Conservation (phyloP, 2,888 invertebrate genomes). For the Amphipyra tragopoginis region DNA sequence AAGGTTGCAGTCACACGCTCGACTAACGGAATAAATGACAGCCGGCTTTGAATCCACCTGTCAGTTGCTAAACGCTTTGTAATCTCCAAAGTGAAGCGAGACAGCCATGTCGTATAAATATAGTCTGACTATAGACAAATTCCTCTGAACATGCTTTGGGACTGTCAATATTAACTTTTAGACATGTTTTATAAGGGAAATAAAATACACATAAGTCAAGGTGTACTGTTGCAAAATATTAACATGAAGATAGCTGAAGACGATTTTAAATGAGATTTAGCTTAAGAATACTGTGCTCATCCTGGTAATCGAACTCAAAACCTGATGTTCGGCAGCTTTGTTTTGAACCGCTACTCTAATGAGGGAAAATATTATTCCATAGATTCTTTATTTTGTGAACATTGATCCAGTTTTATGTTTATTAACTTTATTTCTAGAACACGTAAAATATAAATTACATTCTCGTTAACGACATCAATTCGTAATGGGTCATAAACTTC, state of each 20-base stretch:
- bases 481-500: conserved; percentile 35
- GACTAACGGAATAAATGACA: conserved; percentile 25
- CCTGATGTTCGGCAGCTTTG: no score
- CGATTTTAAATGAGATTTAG: no score
- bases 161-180: conserved; percentile 12
- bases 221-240: no score
- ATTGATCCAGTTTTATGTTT: conserved; percentile 18
- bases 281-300: no score
- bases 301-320: no score
- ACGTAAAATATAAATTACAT: conserved; percentile 41
- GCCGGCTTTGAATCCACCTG: conserved; percentile 14
- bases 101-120: conserved; percentile 1
- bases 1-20: conserved; percentile 5
- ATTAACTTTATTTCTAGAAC: conserved; percentile 22
- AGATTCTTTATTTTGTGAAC: no score
- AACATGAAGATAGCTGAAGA: no score
- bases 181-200: conserved; percentile 7
- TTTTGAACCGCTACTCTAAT: neutral
- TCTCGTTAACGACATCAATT: conserved; percentile 36
- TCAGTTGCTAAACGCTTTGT: conserved; percentile 34
- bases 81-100: conserved; percentile 14
- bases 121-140: neutral
- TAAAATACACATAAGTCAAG: no score
- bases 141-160: neutral
- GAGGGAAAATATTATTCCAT: no score